Conservation (phyloP, 2,113 vertebrate genomes). For the Daphoenositta chrysoptera region DNA sequence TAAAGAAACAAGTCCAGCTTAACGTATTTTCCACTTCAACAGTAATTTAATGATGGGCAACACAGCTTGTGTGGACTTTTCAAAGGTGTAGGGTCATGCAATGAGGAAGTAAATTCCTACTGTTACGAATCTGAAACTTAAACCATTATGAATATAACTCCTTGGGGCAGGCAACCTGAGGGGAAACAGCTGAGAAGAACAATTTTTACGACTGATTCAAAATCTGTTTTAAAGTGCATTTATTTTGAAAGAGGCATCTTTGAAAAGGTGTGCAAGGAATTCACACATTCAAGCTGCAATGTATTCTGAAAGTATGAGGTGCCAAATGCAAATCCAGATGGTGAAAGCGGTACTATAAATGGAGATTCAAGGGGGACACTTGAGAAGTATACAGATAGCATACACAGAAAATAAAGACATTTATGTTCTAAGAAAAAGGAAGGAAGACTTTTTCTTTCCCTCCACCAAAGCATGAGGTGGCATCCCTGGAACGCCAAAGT, state of each 20-base stretch:
- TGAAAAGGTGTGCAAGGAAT: neutral
- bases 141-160: neutral
- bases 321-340: neutral
- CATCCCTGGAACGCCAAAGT: neutral
- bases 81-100: neutral
- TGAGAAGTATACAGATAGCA: neutral
- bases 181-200: neutral
- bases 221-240: neutral
- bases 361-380: neutral
- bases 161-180: neutral
- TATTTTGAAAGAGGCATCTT: neutral
- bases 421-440: neutral
- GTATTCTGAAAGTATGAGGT: neutral
- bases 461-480: neutral
- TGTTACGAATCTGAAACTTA: neutral
- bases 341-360: neutral
- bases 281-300: neutral
- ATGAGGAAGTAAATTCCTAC: neutral
- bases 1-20: neutral
- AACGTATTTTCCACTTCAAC: neutral
- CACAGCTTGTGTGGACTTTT: neutral
- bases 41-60: neutral
- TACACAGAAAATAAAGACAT: neutral
- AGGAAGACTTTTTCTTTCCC: neutral
- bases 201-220: neutral